Conservation (phyloP, 2,113 vertebrate genomes). For the Gallinago paraguaiae region DNA sequence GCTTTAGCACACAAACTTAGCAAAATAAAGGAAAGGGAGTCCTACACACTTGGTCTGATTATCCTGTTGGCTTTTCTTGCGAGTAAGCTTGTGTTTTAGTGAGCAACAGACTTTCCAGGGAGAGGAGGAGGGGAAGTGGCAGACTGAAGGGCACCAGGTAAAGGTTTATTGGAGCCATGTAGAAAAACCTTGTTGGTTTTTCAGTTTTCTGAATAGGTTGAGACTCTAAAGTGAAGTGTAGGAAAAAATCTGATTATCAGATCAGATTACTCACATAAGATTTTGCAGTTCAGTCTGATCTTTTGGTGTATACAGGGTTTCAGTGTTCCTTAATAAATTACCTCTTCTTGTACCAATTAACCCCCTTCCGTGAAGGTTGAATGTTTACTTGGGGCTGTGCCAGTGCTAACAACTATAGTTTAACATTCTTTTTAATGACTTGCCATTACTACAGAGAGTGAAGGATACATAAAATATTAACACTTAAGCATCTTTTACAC, state of each 20-base stretch:
- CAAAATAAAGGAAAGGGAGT: background rate
- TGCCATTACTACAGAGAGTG: constrained; percentile 70
- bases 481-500: constrained; percentile 78
- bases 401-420: constrained; percentile 76
- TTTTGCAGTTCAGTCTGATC: constrained; percentile 34
- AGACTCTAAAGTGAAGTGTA: background rate
- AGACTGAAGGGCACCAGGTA: constrained; percentile 75
- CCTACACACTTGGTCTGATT: background rate
- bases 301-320: constrained; percentile 68
- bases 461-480: constrained; percentile 78
- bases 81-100: background rate
- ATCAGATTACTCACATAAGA: constrained; percentile 55
- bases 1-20: background rate
- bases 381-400: constrained; percentile 72
- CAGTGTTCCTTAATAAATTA: constrained; percentile 81
- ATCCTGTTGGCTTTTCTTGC: background rate
- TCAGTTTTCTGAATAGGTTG: constrained; percentile 33
- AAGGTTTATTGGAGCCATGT: constrained; percentile 28
- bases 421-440: constrained; percentile 76
- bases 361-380: constrained; percentile 71
- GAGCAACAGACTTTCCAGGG: background rate
- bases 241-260: constrained; percentile 64
- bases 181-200: constrained; percentile 28
- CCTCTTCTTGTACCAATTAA: constrained; percentile 81
- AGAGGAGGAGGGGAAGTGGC: background rate